Percentiles rank a stretch among this genome's conserved stretches.
Evolutionary conservation across 2,113 vertebrate species (phyloP).

Genomic region (Balaeniceps rex): DNA sequence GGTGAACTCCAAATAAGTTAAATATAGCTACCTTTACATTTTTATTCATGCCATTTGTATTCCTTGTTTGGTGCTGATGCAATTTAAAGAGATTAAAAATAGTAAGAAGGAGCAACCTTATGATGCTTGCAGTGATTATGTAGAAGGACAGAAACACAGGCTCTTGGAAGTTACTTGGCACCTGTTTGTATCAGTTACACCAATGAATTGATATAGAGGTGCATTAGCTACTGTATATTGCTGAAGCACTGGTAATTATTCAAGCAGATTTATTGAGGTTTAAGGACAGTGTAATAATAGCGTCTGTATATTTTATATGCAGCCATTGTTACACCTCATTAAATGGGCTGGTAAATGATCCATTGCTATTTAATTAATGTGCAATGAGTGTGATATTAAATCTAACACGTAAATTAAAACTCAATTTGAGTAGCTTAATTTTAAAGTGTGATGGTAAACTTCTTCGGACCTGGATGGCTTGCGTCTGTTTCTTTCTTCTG

Average conservation of each 20-base stretch:
- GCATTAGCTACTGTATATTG: constrained; percentile 16
- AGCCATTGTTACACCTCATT: constrained; percentile 69
- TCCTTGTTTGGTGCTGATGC: background rate
- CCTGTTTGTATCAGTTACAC: background rate
- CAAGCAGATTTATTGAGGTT: constrained; percentile 72
- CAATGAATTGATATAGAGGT: constrained; percentile 26
- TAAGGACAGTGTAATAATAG: constrained; percentile 68
- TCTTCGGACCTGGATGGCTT: constrained; percentile 11
- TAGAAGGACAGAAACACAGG: background rate
- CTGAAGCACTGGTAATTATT: constrained; percentile 66
- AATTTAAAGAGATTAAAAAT: background rate
- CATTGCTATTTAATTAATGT: constrained; percentile 75
- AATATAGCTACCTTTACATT: background rate
- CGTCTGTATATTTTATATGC: constrained; percentile 67
- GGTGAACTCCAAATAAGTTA: background rate
- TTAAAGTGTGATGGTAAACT: constrained; percentile 67
- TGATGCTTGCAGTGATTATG: background rate
- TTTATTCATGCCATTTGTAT: background rate
- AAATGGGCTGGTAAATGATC: constrained; percentile 72
- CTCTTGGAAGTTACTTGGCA: background rate
- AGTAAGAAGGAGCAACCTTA: background rate
- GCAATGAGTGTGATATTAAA: constrained; percentile 69
- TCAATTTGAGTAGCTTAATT: constrained; percentile 69
- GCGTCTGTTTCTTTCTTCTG: constrained; percentile 20
- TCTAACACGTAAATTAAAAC: constrained; percentile 74